These are phyloP conservation scores for Tethea ocularis DNA, from an alignment of 2,888 invertebrate genomes.

Conservation along the genomic window DNA sequence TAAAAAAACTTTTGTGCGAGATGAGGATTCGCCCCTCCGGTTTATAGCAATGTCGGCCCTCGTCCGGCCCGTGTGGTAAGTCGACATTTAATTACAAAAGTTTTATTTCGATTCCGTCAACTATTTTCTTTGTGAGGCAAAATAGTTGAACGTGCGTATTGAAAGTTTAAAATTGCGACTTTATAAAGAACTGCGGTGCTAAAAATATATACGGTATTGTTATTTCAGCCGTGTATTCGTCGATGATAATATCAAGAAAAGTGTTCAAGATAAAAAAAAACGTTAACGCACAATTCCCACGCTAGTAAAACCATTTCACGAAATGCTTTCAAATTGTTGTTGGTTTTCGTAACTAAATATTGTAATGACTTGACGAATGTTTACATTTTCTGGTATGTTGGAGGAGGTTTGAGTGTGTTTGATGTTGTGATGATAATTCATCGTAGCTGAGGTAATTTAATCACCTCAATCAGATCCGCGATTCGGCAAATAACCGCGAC, in stretches of 20 bases:
- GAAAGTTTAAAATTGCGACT: constrained; percentile 33
- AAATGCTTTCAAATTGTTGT: constrained; percentile 76
- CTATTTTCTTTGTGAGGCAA: constrained; percentile 49
- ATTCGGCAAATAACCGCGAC: constrained; percentile 62
- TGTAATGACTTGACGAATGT: constrained; percentile 36
- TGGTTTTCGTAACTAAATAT: constrained; percentile 37
- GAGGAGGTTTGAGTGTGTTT: constrained; percentile 38
- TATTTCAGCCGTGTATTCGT: constrained; percentile 75
- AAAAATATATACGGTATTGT: constrained; percentile 46
- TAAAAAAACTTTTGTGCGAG: constrained; percentile 68
- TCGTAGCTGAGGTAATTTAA: constrained; percentile 58
- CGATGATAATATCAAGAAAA: constrained; percentile 66
- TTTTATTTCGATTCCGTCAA: constrained; percentile 39
- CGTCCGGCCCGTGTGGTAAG: constrained; percentile 83
- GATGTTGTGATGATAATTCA: constrained; percentile 46
- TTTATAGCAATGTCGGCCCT: constrained; percentile 84
- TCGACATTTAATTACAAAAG: constrained; percentile 42
- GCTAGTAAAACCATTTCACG: constrained; percentile 83
- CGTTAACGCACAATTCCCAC: constrained; percentile 82
- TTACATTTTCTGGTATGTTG: constrained; percentile 38
- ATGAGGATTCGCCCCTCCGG: constrained; percentile 69
- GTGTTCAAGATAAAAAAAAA: constrained; percentile 58
- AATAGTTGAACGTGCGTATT: constrained; percentile 46
- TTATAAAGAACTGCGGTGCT: constrained; percentile 39
- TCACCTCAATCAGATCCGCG: constrained; percentile 53